Base-by-base conservation (phyloP, 2,113 vertebrate genomes). In the Dipodomys ordii region DNA sequence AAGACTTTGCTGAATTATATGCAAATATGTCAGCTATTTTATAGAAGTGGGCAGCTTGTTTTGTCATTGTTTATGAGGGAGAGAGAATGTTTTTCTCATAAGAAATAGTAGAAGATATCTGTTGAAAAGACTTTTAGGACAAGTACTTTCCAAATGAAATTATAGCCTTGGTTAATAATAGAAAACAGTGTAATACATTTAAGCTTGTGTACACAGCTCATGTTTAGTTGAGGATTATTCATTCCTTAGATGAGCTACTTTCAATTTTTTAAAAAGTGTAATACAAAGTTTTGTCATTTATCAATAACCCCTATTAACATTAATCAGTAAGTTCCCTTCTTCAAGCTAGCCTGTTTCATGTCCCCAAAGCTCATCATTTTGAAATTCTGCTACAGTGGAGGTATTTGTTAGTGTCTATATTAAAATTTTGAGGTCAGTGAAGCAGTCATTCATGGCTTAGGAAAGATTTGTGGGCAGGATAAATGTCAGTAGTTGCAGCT, bases 101-200 rank as follows among this genome's bases (percentile, higher is more conserved):
- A 97, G 85, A 19, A 87, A 32, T 87, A 83, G 72, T 57, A 69
- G 69, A 86, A 77, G 83, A 68, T 94, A 77, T 94, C 44, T 97
- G 67, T 93, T 95, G 78, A 92, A 96, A 96, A 64, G 0, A 69
- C 96, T 94, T 95, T 96, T 83, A 93, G 84, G 90, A 91, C 46
- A 94, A 91, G 60, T 93, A 20, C 86, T 95, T 96, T 92, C 27
- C 73, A 93, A 88, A 79, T 93, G 60, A 91, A 96, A 95, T 93
- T 95, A 83, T 53, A 69, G 25, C 92, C 32, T 64, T 92, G 30
- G 65, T 49, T 57, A 4, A 78, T 85, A 94, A 74, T 81, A 95
- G 88, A 92, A 95, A 91, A 44, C 32, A 67, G 76, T 57, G 25
- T 44, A 73, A 86, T 1, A 39, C 3, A 20, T 79, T 87, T 79